These are phyloP conservation scores for Clarias gariepinus DNA, from an alignment of 2,113 vertebrate species.

Conservation along the genomic window DNA sequence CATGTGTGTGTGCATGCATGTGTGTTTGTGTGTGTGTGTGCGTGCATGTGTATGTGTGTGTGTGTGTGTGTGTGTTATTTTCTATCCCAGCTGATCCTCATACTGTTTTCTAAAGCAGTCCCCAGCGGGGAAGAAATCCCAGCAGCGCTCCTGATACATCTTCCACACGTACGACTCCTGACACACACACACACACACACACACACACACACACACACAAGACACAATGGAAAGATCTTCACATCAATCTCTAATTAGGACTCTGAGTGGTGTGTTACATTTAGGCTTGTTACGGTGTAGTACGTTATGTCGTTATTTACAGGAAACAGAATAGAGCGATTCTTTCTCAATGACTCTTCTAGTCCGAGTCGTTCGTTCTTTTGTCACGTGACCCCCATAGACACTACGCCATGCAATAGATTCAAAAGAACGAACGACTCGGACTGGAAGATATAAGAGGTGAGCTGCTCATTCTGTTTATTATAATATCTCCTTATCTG, in stretches of 20 bases:
- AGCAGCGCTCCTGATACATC: constrained; percentile 79
- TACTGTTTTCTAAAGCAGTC: constrained; percentile 80
- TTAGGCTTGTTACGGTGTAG: too few relatives aligned
- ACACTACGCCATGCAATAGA: too few relatives aligned
- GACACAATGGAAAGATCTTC: not conserved
- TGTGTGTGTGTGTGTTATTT: not conserved
- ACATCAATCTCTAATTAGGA: not conserved
- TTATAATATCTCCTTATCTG: too few relatives aligned
- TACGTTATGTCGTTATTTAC: too few relatives aligned
- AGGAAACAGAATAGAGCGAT: too few relatives aligned
- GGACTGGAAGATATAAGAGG: too few relatives aligned
- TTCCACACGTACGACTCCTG: constrained; percentile 80
- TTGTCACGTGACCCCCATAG: too few relatives aligned
- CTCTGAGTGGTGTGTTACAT: not conserved
- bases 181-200: constrained; percentile 24
- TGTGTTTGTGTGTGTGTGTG: not conserved
- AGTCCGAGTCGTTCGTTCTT: too few relatives aligned
- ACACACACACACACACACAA: not conserved
- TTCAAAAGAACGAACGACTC: too few relatives aligned
- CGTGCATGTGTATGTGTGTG: not conserved
- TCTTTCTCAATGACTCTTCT: too few relatives aligned
- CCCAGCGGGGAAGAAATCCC: constrained; percentile 78
- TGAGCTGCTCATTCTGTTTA: too few relatives aligned
- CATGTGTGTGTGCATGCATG: not conserved
- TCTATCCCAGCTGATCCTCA: constrained; percentile 75